A percentile compares a stretch with the other conserved stretches of the same genome.
Evolutionary conservation across 2,888 invertebrate genomes (phyloP).

Genomic region (Tetranychus truncatus): DNA sequence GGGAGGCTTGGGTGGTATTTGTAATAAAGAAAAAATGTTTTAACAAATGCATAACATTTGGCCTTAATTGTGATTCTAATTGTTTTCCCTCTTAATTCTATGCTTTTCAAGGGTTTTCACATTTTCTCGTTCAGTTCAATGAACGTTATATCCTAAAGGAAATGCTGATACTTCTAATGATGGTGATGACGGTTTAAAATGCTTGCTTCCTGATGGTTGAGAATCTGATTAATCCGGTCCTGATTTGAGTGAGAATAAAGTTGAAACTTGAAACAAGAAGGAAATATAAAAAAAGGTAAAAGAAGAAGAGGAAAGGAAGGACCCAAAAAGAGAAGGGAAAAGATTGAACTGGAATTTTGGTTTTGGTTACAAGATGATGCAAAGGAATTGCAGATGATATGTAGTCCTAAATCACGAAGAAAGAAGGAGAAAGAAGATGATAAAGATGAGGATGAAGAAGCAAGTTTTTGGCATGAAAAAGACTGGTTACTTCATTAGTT

Average conservation of each 20-base stretch:
- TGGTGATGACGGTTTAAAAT: background rate
- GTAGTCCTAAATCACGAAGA: background rate
- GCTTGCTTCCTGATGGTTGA: background rate
- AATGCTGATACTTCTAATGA: background rate
- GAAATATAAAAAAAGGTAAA: background rate
- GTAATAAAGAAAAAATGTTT: too few relatives aligned
- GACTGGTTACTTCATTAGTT: background rate
- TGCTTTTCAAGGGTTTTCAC: background rate
- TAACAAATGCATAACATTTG: background rate
- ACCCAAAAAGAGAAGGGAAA: background rate
- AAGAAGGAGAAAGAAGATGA: background rate
- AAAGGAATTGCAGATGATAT: background rate
- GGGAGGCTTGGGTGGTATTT: too few relatives aligned
- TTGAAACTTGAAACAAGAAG: background rate
- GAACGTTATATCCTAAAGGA: background rate
- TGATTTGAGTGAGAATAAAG: background rate
- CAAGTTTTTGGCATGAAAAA: background rate
- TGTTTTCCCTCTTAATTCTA: background rate
- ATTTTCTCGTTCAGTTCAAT: background rate
- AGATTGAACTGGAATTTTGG: background rate
- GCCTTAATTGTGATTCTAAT: background rate
- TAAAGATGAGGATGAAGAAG: background rate
- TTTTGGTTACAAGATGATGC: background rate
- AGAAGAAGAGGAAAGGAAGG: too few relatives aligned
- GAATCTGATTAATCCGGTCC: background rate